Evolutionary conservation across 2,113 vertebrate species (phyloP).

Genomic region (Mugil cephalus): DNA sequence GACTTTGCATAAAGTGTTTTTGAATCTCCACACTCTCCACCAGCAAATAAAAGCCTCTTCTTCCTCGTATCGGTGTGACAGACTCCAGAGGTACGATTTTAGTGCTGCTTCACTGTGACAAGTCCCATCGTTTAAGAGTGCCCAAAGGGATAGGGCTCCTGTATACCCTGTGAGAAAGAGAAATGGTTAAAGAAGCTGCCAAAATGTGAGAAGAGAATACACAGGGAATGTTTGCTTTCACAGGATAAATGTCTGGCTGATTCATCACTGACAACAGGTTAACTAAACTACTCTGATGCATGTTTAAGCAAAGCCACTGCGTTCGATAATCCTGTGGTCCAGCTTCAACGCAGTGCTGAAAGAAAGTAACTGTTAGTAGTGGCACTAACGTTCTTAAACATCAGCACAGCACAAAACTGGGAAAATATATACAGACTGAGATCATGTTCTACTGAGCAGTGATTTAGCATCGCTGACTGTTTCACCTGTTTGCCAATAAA

Average conservation of each 20-base stretch:
- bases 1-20: constrained; percentile 87
- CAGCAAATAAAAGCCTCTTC: constrained; percentile 62
- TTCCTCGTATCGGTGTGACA: constrained; percentile 72
- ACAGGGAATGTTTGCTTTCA: background rate
- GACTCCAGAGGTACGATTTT: constrained; percentile 65
- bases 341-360: background rate
- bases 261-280: background rate
- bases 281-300: background rate
- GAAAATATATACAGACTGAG: background rate
- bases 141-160: constrained; percentile 96
- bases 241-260: background rate
- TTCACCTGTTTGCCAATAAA: background rate
- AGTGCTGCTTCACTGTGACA: constrained; percentile 72
- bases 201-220: background rate
- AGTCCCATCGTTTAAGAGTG: constrained; percentile 92
- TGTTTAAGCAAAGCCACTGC: background rate
- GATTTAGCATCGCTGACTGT: background rate
- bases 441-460: background rate
- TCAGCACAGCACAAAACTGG: too few species aligned
- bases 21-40: constrained; percentile 57
- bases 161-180: constrained; percentile 90
- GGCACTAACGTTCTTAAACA: too few species aligned
- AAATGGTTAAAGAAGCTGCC: constrained; percentile 39
- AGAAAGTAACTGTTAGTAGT: background rate
- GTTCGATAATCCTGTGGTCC: background rate